Conservation (phyloP, 37 sponge, comb jelly and placozoan species). For the Ephydatia muelleri region DNA sequence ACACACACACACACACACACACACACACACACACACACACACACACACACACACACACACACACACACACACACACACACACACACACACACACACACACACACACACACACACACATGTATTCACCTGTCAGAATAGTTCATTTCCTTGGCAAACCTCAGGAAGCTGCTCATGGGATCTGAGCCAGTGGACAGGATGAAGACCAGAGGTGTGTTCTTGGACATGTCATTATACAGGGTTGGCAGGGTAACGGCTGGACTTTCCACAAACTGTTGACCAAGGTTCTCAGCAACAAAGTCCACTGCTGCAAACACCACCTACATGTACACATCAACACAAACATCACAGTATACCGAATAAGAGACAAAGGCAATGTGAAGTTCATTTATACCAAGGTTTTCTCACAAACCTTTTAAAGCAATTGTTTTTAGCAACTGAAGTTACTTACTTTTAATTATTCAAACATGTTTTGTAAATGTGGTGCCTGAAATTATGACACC, state of each 20-base stretch:
- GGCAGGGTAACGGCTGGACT: slow-evolving; percentile 87
- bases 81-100: slow-evolving; percentile 31
- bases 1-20: slow-evolving; percentile 23
- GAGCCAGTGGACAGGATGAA: slow-evolving; percentile 98
- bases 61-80: slow-evolving; percentile 33
- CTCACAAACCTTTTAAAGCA: too few relatives aligned
- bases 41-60: slow-evolving; percentile 38
- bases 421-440: too few relatives aligned
- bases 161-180: slow-evolving; percentile 96
- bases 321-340: too few relatives aligned
- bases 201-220: slow-evolving; percentile 86
- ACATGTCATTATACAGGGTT: slow-evolving; percentile 85
- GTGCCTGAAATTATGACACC: too few relatives aligned
- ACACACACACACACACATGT: slow-evolving; percentile 12
- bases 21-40: slow-evolving; percentile 38
- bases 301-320: slow-evolving; percentile 78
- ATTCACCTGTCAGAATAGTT: slow-evolving; percentile 82
- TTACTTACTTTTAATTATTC: too few relatives aligned
- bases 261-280: slow-evolving; percentile 94
- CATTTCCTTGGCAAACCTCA: slow-evolving; percentile 94
- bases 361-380: background rate
- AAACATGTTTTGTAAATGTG: too few relatives aligned
- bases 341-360: too few relatives aligned
- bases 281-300: slow-evolving; percentile 88
- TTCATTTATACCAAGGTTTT: background rate